These are phyloP conservation scores for Exephanes ischioxanthus DNA, from an alignment of 2,888 invertebrate genomes.

Conservation along the genomic window DNA sequence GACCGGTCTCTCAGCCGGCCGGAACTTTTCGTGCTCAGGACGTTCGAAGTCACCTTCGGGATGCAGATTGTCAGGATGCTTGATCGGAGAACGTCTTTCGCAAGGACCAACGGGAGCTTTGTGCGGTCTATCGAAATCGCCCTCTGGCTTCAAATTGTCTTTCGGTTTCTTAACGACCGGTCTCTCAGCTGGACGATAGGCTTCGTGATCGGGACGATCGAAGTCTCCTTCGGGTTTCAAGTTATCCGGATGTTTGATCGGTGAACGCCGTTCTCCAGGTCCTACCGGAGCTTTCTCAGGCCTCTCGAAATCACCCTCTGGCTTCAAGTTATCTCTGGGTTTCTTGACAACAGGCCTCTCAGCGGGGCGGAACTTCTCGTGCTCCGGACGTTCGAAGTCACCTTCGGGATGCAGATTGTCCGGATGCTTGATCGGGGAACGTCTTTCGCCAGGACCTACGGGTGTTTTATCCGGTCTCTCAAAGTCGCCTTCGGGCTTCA, in stretches of 20 bases:
- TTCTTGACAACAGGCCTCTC: slow-evolving; percentile 80
- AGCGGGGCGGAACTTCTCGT: slow-evolving; percentile 81
- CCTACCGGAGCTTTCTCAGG: slow-evolving; percentile 80
- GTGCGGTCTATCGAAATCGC: slow-evolving; percentile 85
- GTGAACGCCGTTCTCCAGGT: slow-evolving; percentile 78
- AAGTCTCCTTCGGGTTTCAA: slow-evolving; percentile 87
- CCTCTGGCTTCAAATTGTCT: slow-evolving; percentile 85
- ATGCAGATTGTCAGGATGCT: slow-evolving; percentile 86
- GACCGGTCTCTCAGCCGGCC: slow-evolving; percentile 82
- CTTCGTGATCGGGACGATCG: slow-evolving; percentile 84
- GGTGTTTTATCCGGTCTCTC: slow-evolving; percentile 83
- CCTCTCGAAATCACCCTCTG: slow-evolving; percentile 83
- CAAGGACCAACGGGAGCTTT: slow-evolving; percentile 73
- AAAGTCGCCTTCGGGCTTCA: slow-evolving; percentile 82
- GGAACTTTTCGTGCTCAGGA: slow-evolving; percentile 84
- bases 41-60: slow-evolving; percentile 86
- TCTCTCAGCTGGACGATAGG: slow-evolving; percentile 82
- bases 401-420: slow-evolving; percentile 87
- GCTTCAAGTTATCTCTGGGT: slow-evolving; percentile 82
- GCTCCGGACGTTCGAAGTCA: slow-evolving; percentile 83
- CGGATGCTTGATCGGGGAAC: slow-evolving; percentile 85
- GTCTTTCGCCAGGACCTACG: slow-evolving; percentile 84
- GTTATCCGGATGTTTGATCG: slow-evolving; percentile 86
- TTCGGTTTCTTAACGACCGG: slow-evolving; percentile 84
- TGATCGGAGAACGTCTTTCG: slow-evolving; percentile 82